Base-by-base conservation (phyloP, 2,888 invertebrate species). In the Acleris emargana region DNA sequence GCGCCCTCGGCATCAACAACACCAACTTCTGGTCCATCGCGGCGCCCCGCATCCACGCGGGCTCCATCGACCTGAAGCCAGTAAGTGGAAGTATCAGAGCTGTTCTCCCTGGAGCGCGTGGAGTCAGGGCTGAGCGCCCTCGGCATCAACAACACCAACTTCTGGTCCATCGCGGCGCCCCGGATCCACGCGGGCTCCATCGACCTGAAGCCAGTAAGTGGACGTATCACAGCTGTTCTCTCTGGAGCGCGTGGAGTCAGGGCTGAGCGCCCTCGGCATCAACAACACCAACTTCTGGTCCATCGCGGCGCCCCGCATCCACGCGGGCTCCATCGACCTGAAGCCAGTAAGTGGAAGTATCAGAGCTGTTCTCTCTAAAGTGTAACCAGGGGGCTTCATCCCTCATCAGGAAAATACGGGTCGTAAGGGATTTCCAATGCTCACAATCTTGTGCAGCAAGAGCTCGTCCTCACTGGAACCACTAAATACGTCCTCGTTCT, bases 221-320 rank as follows among this genome's bases (percentile, higher is more conserved):
- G 9, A 38, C 11, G 28, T 28, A 25, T 25, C 25, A 25, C 67
- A 76, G 7, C 58, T 87, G 71, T 88, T 91, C 72, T 74, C 81
- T 74, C 81, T 25, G 0, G 84, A 85, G 0, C 71, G 69, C 0
- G 67, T 91, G 55, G 89, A 90, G 25, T 2, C 66, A 0, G 78
- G 73, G 0, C 73, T 92, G 28, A 72, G 68, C 17, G 67, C 69
- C 0, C 75, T 87, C 1, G 91, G 91, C 17, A 81, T 91, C 72
- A 91, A 91, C 73, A 84, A 90, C 74, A 90, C 91, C 45, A 88
- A 89, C 76, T 91, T 91, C 80, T 91, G 91, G 91, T 89, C 89
- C 0, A 64, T 89, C 51, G 89, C 90, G 5, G 91, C 89, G 1
- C 88, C 88, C 1, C 72, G 84, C 16, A 74, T 91, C 11, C 80